Evolutionary conservation across 2,888 invertebrate species (phyloP), one percentile per base, ranked within the genome.

Genomic region (Macrosiphum euphorbiae): DNA sequence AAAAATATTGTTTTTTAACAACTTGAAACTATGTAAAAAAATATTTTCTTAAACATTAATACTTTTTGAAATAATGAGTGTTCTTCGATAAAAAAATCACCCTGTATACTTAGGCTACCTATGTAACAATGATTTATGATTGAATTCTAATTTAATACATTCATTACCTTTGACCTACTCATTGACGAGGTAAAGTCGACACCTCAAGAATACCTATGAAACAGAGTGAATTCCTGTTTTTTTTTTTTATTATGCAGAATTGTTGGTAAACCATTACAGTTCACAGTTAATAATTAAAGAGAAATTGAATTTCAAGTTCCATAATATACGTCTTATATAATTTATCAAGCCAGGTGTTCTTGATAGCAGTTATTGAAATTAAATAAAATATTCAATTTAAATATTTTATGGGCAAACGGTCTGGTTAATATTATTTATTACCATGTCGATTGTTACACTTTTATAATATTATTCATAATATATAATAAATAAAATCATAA

Each of bases 391-490:
- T 78, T 78, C 67, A 78, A 78, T 78, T 78, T 78, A 78, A 35
- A 78, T 78, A 78, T 35, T 78, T 78, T 78, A 35, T 35, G 35
- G 35, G 35, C 35, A 78, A 78, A 78, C 78, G 78, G 78, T 78
- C 35, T 78, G 78, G 35, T 78, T 78, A 78, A 78, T 78, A 78
- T 78, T 78, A 78, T 78, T 78, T 78, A 35, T 35, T 78, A 41
- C 78, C 35, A 78, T 78, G 78, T 78, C 78, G 35, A 78, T 78
- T 35, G 35, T 78, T 78, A 35, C 35, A 35, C 3, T 78, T 78
- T 35, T 78, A 78, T 78, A 78, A 78, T 78, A 78, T 78, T 78
- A 78, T 78, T 78, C 78, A 35, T 78, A 41, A 35, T 78, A 41
- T 8, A 78, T 41, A 35, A 78, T 78, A 78, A 78, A 78, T 78